phyloP scores from a whole-genome alignment of 2,888 invertebrate species.

The Copidosoma aretas region DNA sequence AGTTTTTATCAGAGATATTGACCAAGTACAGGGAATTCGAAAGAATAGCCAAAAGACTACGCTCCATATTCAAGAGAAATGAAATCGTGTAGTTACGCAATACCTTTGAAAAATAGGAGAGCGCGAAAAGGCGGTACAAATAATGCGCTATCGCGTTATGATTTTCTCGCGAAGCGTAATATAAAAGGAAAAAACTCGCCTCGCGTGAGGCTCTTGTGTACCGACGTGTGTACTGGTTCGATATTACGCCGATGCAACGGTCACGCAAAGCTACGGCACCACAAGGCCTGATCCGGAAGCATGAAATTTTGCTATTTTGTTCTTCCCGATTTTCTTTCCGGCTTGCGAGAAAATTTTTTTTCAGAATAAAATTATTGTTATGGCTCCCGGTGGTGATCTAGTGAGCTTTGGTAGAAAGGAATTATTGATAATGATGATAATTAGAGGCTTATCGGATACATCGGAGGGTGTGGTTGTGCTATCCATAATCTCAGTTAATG shows the following conservation, averaged over 20 bases:
- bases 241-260: conserved; percentile 29
- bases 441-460: conserved; percentile 6
- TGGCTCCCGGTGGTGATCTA: neutral
- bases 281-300: conserved; percentile 42
- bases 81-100: too few relatives aligned
- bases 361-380: conserved; percentile 22
- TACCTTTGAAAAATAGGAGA: too few relatives aligned
- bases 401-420: conserved; percentile 24
- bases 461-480: neutral
- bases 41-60: too few relatives aligned
- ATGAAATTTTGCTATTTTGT: conserved; percentile 37
- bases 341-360: conserved; percentile 14
- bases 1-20: too few relatives aligned
- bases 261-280: conserved; percentile 32
- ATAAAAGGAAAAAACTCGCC: too few relatives aligned
- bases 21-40: too few relatives aligned
- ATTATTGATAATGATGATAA: conserved; percentile 16
- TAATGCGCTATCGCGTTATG: too few relatives aligned
- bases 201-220: too few relatives aligned
- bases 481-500: neutral
- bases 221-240: conserved; percentile 16
- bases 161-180: too few relatives aligned
- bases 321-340: conserved; percentile 30
- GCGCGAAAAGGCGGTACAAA: too few relatives aligned
- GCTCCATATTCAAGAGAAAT: too few relatives aligned